phyloP scores from a whole-genome alignment of 2,797 vertebrate species.

The Betta splendens region DNA sequence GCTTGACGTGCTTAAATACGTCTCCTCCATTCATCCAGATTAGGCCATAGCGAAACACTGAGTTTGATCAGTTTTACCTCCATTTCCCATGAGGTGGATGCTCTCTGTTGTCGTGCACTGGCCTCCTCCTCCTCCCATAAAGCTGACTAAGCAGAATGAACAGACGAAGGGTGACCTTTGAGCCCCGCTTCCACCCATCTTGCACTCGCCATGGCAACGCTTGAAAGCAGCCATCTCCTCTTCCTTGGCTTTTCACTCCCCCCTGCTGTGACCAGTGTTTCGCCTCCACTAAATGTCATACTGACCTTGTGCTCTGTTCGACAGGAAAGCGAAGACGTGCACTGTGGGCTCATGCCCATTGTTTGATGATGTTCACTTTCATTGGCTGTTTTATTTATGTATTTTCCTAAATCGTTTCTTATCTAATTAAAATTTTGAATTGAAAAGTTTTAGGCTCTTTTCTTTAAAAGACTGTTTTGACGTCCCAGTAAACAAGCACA shows the following conservation, averaged over 20 bases:
- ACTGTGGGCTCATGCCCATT: slow-evolving; percentile 12
- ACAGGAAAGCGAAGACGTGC: slow-evolving; percentile 27
- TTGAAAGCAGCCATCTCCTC: slow-evolving; percentile 47
- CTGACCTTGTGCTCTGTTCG: slow-evolving; percentile 35
- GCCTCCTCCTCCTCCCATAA: slow-evolving; percentile 24
- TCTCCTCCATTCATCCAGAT: too few relatives aligned
- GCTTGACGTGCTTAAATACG: too few relatives aligned
- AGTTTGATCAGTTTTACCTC: slow-evolving; percentile 63
- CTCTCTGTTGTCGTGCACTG: slow-evolving; percentile 3
- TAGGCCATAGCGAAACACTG: too few relatives aligned
- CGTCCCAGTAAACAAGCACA: slow-evolving; percentile 1
- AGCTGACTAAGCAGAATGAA: slow-evolving; percentile 59
- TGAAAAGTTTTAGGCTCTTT: too few relatives aligned
- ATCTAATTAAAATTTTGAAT: too few relatives aligned
- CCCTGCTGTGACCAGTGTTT: slow-evolving; percentile 33
- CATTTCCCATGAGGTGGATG: slow-evolving; percentile 36
- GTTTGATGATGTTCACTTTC: slow-evolving; percentile 5
- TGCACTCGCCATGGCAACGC: slow-evolving; percentile 48
- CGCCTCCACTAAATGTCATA: slow-evolving; percentile 30
- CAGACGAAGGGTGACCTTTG: slow-evolving; percentile 50
- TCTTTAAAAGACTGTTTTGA: too few relatives aligned
- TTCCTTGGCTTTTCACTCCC: slow-evolving; percentile 28
- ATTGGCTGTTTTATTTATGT: too few relatives aligned
- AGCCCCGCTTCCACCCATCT: slow-evolving; percentile 38
- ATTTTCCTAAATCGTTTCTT: too few relatives aligned